These are phyloP conservation scores for Latrodectus hesperus DNA, from an alignment of 2,888 invertebrate genomes.

Conservation along the genomic window DNA sequence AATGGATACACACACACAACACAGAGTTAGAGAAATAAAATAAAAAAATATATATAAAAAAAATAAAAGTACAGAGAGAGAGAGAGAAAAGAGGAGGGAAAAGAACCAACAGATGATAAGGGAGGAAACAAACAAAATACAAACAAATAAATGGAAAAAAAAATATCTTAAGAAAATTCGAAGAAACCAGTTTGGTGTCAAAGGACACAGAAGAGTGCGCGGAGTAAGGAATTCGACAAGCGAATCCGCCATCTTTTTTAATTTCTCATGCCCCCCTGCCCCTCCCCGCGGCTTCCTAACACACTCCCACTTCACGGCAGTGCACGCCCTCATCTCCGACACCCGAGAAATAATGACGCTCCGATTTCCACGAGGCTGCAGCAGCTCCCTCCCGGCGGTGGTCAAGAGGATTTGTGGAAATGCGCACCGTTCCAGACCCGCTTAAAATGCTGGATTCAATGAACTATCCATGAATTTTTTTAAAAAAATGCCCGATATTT, in stretches of 20 bases:
- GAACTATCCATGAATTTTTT: too few species aligned
- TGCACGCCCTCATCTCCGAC: background rate
- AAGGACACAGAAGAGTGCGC: slow-evolving; percentile 48
- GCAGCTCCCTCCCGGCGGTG: too few species aligned
- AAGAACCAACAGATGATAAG: slow-evolving; percentile 28
- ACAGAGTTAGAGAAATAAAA: background rate
- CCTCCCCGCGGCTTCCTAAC: slow-evolving; percentile 10
- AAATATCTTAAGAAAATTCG: slow-evolving; percentile 44
- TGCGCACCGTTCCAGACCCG: too few species aligned
- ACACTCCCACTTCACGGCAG: slow-evolving; percentile 4
- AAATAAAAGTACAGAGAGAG: background rate
- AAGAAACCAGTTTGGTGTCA: slow-evolving; percentile 68
- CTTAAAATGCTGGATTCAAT: too few species aligned
- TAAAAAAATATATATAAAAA: slow-evolving; percentile 6
- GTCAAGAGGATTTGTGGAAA: too few species aligned
- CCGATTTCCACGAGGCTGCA: too few species aligned
- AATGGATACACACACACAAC: slow-evolving; percentile 12
- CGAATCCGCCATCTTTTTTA: slow-evolving; percentile 46
- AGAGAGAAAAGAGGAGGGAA: slow-evolving; percentile 19
- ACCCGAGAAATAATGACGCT: too few species aligned
- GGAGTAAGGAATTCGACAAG: slow-evolving; percentile 58
- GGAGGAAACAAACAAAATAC: slow-evolving; percentile 56
- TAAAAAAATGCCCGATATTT: too few species aligned
- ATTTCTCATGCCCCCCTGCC: slow-evolving; percentile 11
- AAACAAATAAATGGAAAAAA: slow-evolving; percentile 13